phyloP scores from a whole-genome alignment of 2,888 invertebrate species.

The Drosophila cognata region DNA sequence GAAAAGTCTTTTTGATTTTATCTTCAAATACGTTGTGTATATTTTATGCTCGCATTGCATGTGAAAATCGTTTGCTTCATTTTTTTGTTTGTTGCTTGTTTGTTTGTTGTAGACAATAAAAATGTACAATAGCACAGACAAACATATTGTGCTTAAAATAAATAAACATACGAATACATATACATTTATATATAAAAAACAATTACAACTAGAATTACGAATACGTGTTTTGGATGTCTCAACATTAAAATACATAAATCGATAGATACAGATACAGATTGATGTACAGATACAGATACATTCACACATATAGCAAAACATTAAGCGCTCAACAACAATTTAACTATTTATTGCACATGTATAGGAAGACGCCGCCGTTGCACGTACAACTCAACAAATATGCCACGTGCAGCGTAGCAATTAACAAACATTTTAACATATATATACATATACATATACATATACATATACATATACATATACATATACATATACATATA shows the following conservation, averaged over 20 bases:
- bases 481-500: neutral
- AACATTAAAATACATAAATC: conserved; percentile 70
- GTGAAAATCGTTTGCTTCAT: conserved; percentile 10
- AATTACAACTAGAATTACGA: conserved; percentile 66
- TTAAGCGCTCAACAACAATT: conserved; percentile 65
- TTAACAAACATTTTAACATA: conserved; percentile 53
- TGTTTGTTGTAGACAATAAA: conserved; percentile 47
- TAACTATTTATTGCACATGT: conserved; percentile 81
- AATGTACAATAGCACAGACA: conserved; percentile 77
- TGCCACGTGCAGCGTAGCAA: conserved; percentile 36
- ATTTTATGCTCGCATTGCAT: conserved; percentile 19
- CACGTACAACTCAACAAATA: conserved; percentile 18
- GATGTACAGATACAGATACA: conserved; percentile 9
- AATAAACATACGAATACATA: conserved; percentile 63
- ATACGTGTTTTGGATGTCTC: conserved; percentile 66
- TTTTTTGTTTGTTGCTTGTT: conserved; percentile 7
- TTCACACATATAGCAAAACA: conserved; percentile 58
- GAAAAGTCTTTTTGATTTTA: neutral
- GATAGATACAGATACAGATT: conserved; percentile 13
- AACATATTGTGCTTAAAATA: conserved; percentile 69
- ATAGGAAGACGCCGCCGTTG: conserved; percentile 80
- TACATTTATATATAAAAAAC: conserved; percentile 43
- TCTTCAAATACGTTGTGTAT: conserved; percentile 46
- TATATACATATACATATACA: conserved; percentile 14
- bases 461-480: neutral